Evolutionary conservation across 2,888 invertebrate species (phyloP), one percentile per base, ranked within the genome.

Genomic region (Leptinotarsa haldemani): DNA sequence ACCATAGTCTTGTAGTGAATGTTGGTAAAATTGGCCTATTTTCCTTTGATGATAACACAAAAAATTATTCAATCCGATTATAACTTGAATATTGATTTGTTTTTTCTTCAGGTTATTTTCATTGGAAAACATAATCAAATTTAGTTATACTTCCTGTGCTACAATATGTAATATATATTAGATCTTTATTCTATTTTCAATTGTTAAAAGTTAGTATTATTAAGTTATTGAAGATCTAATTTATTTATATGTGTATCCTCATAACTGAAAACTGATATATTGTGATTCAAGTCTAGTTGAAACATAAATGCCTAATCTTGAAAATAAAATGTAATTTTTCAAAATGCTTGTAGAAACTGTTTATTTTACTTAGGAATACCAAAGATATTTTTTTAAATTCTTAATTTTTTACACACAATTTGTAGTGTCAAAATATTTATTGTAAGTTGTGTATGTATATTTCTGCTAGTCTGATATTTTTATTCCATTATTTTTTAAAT

Each of bases 401-500:
- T 22, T 74, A 63, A 65, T 68, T 71, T 71, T 73, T 56, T 52
- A 61, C 65, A 70, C 46, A 56, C 58, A 53, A 70, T 68, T 69
- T 78, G 80, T 81, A 75, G 77, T 79, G 74, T 81, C 80, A 76
- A 78, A 79, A 74, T 80, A 80, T 76, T 16, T 16, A 16, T 77
- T 76, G 76, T 80, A 76, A 74, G 77, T 74, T 74, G 70, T 65
- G 53, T 77, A 75, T 78, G 76, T 77, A 77, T 74, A 81, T 76
- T 78, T 79, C 77, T 81, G 78, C 83, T 83, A 83, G 82, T 83
- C 83, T 83, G 82, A 82, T 83, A 82, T 83, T 83, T 81, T 80
- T 76, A 78, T 80, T 78, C 77, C 77, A 78, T 77, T 78, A 80
- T 76, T 78, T 69, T 79, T 75, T 78, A 80, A 81, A 79, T 79